A percentile compares a stretch with the other conserved stretches of the same genome.
Evolutionary conservation across 1,140 invertebrate species (phyloP).

Genomic region (Coptotermes formosanus): DNA sequence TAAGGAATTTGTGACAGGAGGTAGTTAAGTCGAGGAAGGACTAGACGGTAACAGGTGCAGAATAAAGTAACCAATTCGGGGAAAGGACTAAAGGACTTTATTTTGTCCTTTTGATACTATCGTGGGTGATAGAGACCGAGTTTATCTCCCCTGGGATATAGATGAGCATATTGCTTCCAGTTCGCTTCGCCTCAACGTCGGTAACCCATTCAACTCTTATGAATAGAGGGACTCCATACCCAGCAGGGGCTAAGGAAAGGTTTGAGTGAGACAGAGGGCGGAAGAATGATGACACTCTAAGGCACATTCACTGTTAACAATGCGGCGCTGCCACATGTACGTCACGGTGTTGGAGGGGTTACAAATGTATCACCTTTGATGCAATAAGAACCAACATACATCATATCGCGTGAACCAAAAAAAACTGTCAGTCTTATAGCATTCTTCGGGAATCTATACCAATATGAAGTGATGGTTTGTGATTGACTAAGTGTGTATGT

Average conservation of each 20-base stretch:
- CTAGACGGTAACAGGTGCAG: neutral
- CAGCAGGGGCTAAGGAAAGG: neutral
- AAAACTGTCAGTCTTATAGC: too few relatives aligned
- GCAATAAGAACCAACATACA: neutral
- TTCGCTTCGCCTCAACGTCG: constrained; percentile 4
- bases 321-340: neutral
- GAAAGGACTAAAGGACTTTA: constrained; percentile 11
- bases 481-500: too few relatives aligned
- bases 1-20: neutral
- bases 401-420: too few relatives aligned
- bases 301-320: neutral
- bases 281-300: neutral
- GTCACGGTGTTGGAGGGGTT: neutral
- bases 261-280: neutral
- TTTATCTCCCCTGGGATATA: neutral
- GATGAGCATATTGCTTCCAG: neutral
- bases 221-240: neutral
- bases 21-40: neutral
- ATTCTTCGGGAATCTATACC: too few relatives aligned
- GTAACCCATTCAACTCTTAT: neutral
- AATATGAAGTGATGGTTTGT: too few relatives aligned
- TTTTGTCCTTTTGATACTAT: constrained; percentile 7
- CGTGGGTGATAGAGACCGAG: neutral
- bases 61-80: neutral
- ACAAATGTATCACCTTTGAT: neutral